Conservation (phyloP, 2,888 invertebrate species). For the Bembecia ichneumoniformis region DNA sequence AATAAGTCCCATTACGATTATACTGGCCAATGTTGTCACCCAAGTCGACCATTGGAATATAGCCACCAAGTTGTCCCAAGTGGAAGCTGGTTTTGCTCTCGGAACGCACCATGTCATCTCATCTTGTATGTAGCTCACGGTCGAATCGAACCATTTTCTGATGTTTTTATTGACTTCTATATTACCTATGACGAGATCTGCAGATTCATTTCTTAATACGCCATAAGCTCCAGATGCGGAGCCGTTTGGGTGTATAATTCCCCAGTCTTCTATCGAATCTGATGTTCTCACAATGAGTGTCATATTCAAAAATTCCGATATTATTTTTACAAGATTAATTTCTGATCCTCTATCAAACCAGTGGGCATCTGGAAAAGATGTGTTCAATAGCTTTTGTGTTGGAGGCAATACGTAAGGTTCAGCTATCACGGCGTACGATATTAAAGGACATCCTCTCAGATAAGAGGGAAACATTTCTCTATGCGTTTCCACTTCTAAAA, state of each 20-base stretch:
- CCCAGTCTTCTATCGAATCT: constrained; percentile 52
- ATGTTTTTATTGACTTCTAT: constrained; percentile 58
- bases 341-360: constrained; percentile 54
- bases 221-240: constrained; percentile 49
- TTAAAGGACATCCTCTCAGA: constrained; percentile 55
- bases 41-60: constrained; percentile 65
- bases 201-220: constrained; percentile 39
- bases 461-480: constrained; percentile 51
- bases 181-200: constrained; percentile 57
- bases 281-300: constrained; percentile 50
- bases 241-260: constrained; percentile 41
- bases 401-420: constrained; percentile 66
- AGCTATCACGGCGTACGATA: constrained; percentile 52
- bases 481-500: constrained; percentile 34
- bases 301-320: constrained; percentile 61
- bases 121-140: constrained; percentile 61
- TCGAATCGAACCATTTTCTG: constrained; percentile 59
- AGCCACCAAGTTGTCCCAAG: constrained; percentile 61
- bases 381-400: constrained; percentile 26
- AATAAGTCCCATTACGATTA: constrained; percentile 44
- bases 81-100: constrained; percentile 48
- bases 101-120: constrained; percentile 66
- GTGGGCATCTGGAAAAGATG: constrained; percentile 41
- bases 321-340: constrained; percentile 59
- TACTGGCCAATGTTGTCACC: constrained; percentile 45